phyloP scores from a whole-genome alignment of 2,888 invertebrate species.

The Apodemia zela region DNA sequence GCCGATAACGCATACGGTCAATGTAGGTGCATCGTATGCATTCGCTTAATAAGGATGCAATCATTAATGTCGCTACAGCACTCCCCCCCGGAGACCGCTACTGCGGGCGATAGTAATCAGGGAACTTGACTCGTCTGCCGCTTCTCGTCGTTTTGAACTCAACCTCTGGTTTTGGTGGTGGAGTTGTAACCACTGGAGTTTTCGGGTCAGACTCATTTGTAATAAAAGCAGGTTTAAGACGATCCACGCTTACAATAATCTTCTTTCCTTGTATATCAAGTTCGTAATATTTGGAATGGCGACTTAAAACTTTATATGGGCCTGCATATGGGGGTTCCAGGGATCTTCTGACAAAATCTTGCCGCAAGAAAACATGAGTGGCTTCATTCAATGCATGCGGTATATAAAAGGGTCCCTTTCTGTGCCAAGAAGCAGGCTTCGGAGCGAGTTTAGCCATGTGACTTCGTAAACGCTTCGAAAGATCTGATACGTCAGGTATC shows the following conservation, averaged over 20 bases:
- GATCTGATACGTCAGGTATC: slow-evolving; percentile 17
- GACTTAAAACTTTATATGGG: slow-evolving; percentile 23
- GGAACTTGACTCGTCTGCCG: slow-evolving; percentile 19
- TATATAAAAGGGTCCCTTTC: slow-evolving; percentile 21
- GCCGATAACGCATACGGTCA: no score
- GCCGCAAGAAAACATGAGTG: slow-evolving; percentile 22
- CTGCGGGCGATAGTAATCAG: slow-evolving; percentile 24
- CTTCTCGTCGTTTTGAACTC: slow-evolving; percentile 12
- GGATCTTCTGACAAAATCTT: slow-evolving; percentile 20
- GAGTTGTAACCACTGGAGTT: neutral
- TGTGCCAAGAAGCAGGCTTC: slow-evolving; percentile 24
- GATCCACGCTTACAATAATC: slow-evolving; percentile 19
- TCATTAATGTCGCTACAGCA: slow-evolving; percentile 8
- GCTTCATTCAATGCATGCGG: slow-evolving; percentile 16
- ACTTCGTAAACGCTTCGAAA: slow-evolving; percentile 14
- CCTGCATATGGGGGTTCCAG: slow-evolving; percentile 26
- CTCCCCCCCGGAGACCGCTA: slow-evolving; percentile 26
- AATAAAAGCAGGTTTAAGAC: slow-evolving; percentile 24
- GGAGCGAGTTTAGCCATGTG: slow-evolving; percentile 21
- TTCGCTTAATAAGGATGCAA: neutral
- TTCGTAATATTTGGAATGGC: slow-evolving; percentile 17
- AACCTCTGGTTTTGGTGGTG: neutral
- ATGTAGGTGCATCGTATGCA: no score
- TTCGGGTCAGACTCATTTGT: neutral
- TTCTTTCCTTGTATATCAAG: slow-evolving; percentile 21